Evolutionary conservation across 2,888 invertebrate species (phyloP), one percentile per base, ranked within the genome.

Genomic region (Limulus polyphemus): DNA sequence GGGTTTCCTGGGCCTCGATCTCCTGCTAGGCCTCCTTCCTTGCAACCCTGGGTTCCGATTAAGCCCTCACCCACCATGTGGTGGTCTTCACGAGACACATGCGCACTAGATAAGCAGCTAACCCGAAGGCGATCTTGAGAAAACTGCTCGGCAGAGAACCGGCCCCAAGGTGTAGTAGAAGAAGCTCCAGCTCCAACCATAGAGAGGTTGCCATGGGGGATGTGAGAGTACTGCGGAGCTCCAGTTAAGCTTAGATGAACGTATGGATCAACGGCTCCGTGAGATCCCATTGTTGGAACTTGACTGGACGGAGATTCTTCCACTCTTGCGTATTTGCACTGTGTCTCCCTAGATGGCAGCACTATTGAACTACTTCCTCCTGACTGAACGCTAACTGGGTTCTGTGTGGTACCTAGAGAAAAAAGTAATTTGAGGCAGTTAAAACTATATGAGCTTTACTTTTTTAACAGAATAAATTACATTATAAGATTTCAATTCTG

Each of bases 211-310:
- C 54, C 54, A 16, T 17, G 14, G 5, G 16, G 32, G 11, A 48
- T 16, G 16, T 57, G 57, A n/a, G 57, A 46, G 17, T 52, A 52
- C 52, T 52, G 52, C 10, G 52, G 17, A 4, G 57, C 46, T 13
- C 47, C 57, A n/a, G 57, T 16, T n/a, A 57, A 16, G n/a, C 57
- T 47, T 47, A 57, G 46, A 12, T 57, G 57, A 47, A 57, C 57
- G 57, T 57, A 57, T 10, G 57, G 57, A 48, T 57, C 57, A 16
- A 57, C 57, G 10, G 57, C 13, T 17, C 17, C 14, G 11, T 32
- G 11, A 14, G 54, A 54, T 17, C 54, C 32, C 7, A 32, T 32
- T 32, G 32, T 32, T 32, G 32, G 32, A 52, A 52, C 52, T 10
- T 52, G 52, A 16, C 10, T 17, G 17, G 16, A 11, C 16, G 52